Conservation (phyloP, 2,888 invertebrate species). For the Isoperla grammatica region DNA sequence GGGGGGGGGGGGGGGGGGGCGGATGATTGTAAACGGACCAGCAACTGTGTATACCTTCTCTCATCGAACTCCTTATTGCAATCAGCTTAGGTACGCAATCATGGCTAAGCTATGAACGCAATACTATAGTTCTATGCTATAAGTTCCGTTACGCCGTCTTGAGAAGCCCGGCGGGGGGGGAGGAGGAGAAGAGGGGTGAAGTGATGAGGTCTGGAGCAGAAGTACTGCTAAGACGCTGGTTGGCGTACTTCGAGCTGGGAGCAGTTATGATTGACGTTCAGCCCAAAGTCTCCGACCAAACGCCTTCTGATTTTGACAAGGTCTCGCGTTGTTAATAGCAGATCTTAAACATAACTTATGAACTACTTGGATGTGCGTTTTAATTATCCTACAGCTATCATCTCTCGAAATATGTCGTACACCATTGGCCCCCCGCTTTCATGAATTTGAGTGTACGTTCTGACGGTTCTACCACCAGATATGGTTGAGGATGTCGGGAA, state of each 20-base stretch:
- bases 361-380: neutral
- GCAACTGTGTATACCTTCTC: no score
- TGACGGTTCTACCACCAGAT: neutral
- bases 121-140: no score
- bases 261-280: slow-evolving; percentile 14
- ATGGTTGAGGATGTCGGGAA: no score
- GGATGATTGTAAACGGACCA: no score
- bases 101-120: no score
- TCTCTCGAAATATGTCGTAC: neutral
- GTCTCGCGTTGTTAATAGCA: slow-evolving; percentile 12
- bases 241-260: neutral
- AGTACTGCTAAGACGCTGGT: neutral
- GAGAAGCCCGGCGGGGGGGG: neutral
- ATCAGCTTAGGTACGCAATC: no score
- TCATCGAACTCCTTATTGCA: no score
- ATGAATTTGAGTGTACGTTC: no score
- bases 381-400: neutral
- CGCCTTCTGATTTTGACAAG: slow-evolving; percentile 12
- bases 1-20: no score
- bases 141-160: no score
- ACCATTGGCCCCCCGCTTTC: no score
- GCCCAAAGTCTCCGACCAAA: neutral
- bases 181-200: slow-evolving; percentile 1
- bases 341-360: slow-evolving; percentile 16
- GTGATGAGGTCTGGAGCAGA: slow-evolving; percentile 8